Evolutionary conservation across 35 echinoderm and acorn worm species (phyloP).

Genomic region (Diadema setosum): DNA sequence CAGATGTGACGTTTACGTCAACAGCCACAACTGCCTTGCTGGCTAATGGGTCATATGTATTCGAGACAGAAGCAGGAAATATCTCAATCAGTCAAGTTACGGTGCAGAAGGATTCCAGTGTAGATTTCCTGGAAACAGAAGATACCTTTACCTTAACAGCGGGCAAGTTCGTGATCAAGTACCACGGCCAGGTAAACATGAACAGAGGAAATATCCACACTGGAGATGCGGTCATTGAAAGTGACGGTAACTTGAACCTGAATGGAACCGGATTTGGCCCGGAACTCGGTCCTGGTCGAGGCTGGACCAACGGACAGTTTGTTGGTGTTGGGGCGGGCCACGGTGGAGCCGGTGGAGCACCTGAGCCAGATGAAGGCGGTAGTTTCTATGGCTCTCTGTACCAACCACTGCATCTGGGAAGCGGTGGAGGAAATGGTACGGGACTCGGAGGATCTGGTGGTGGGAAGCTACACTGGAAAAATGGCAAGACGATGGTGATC

Average conservation of each 20-base stretch:
- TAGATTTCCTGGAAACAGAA: slow-evolving; percentile 58
- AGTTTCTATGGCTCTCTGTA: slow-evolving; percentile 73
- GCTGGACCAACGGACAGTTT: slow-evolving; percentile 46
- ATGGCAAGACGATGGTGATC: slow-evolving; percentile 55
- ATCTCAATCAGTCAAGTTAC: slow-evolving; percentile 77
- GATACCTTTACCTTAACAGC: slow-evolving; percentile 67
- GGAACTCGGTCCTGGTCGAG: slow-evolving; percentile 61
- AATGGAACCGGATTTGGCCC: slow-evolving; percentile 56
- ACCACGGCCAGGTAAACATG: slow-evolving; percentile 65
- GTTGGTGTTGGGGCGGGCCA: slow-evolving; percentile 75
- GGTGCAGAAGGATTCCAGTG: slow-evolving; percentile 67
- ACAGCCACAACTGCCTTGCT: slow-evolving; percentile 67
- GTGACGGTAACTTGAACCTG: slow-evolving; percentile 65
- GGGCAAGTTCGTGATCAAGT: slow-evolving; percentile 63
- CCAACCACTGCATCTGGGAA: slow-evolving; percentile 56
- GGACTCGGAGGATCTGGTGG: slow-evolving; percentile 78
- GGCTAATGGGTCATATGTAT: slow-evolving; percentile 54
- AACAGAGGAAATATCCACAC: slow-evolving; percentile 79
- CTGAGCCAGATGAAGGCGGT: slow-evolving; percentile 56
- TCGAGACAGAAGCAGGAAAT: slow-evolving; percentile 73
- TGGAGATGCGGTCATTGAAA: slow-evolving; percentile 72
- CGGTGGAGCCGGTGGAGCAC: slow-evolving; percentile 84
- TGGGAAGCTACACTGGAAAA: slow-evolving; percentile 67
- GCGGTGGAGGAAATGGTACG: slow-evolving; percentile 80
- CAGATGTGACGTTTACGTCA: slow-evolving; percentile 54